A percentile compares a stretch with the other conserved stretches of the same genome.
Conservation (phyloP, 1,140 invertebrate species). For the Macrobrachium rosenbergii region DNA sequence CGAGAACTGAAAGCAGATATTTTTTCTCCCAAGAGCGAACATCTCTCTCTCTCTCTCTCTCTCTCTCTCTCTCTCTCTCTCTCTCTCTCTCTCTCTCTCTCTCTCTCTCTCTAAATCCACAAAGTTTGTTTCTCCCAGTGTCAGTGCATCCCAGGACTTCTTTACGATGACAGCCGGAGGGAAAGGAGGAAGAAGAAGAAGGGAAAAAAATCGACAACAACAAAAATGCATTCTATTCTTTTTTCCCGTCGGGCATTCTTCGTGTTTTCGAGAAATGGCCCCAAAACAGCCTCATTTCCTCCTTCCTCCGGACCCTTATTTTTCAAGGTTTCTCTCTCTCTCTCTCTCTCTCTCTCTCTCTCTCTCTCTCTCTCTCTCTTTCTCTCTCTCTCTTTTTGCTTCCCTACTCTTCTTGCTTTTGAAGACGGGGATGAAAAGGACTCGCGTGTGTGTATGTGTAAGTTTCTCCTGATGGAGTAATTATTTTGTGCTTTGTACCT, state of each 20-base stretch:
- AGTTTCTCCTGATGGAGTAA: neutral
- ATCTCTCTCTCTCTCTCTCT: neutral
- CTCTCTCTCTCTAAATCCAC: neutral
- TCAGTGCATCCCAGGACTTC: slow-evolving; percentile 9
- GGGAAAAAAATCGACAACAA: neutral
- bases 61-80: too few relatives aligned
- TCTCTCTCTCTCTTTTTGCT: neutral
- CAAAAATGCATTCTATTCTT: slow-evolving; percentile 4
- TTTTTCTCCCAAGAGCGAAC: too few relatives aligned
- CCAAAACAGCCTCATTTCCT: slow-evolving; percentile 9
- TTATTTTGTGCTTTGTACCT: neutral
- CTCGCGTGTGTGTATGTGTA: too few relatives aligned
- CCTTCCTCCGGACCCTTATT: slow-evolving; percentile 8
- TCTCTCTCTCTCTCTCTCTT: neutral
- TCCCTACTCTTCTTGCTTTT: neutral
- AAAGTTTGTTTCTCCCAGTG: slow-evolving; percentile 7
- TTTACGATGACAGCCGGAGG: slow-evolving; percentile 18
- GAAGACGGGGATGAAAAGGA: too few relatives aligned
- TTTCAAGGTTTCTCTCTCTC: neutral
- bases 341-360: neutral
- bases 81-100: neutral
- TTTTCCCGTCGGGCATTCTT: slow-evolving; percentile 3
- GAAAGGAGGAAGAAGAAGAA: neutral
- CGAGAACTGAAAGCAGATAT: too few relatives aligned
- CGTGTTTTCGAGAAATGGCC: neutral